Evolutionary conservation across 2,888 invertebrate genomes (phyloP), one percentile per base, ranked within the genome.

Genomic region (Arrhopalites spinosus): DNA sequence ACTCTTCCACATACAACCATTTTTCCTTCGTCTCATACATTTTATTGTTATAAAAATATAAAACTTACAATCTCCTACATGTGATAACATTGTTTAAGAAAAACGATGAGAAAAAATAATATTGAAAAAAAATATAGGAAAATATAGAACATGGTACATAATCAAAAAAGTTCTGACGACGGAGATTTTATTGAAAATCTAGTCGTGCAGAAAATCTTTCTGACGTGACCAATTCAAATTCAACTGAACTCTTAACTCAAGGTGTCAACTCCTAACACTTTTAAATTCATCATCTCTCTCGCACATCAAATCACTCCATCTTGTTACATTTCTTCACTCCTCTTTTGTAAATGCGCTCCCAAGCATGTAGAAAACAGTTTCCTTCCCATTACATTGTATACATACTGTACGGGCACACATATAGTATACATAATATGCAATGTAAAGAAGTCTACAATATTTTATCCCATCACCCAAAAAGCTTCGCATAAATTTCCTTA

Each of bases 141-240:
- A n/a, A n/a, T n/a, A n/a, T n/a, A n/a, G n/a, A n/a, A n/a, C n/a
- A n/a, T n/a, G 8, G 53, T 53, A n/a, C 11, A n/a, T 53, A n/a
- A 53, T 53, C 53, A 53, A 25, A n/a, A n/a, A 61, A 17, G 61
- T 25, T 61, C 15, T 25, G 30, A 29, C 27, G 27, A 11, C 5
- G 36, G 36, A 25, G 45, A 45, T 70, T 61, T 76, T 76, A 79
- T 79, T 79, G 79, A 79, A 79, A 79, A 79, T 74, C 73, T 74
- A 79, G 77, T 77, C 77, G 76, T 77, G 77, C 77, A 72, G 76
- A 77, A 79, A 79, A 79, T 79, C 78, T 74, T n/a, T 78, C 75
- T 74, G 78, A 78, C 78, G 76, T 76, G 78, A 78, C 76, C 78
- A 76, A 78, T 78, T 78, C 78, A 78, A 76, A 78, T 76, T 76